Evolutionary conservation across 2,888 invertebrate genomes (phyloP).

Genomic region (Aproaerema taeniolella): DNA sequence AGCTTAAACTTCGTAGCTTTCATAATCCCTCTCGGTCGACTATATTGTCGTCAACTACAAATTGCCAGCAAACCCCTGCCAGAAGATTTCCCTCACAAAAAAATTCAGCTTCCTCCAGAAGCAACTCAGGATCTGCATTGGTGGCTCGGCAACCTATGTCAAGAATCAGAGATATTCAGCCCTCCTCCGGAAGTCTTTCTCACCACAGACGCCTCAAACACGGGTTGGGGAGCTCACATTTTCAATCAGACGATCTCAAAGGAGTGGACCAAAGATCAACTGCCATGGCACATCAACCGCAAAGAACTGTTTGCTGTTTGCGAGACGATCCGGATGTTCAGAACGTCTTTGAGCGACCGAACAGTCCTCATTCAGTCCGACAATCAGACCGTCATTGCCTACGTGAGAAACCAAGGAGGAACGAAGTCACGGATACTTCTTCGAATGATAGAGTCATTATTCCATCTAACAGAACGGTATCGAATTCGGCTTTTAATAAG

Average conservation of each 20-base stretch:
- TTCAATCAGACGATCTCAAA: slow-evolving; percentile 3
- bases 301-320: slow-evolving; percentile 9
- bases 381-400: slow-evolving; percentile 13
- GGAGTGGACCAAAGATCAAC: slow-evolving; percentile 4
- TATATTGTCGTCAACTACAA: slow-evolving; percentile 15
- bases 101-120: not conserved
- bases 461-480: not conserved
- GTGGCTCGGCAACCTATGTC: not conserved
- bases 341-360: not conserved
- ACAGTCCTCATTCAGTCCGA: slow-evolving; percentile 7
- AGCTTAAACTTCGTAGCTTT: slow-evolving; percentile 15
- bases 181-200: slow-evolving; percentile 1
- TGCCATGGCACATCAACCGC: slow-evolving; percentile 9
- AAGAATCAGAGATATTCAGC: not conserved
- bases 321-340: not conserved
- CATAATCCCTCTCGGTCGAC: slow-evolving; percentile 13
- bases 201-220: slow-evolving; percentile 3
- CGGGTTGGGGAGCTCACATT: slow-evolving; percentile 3
- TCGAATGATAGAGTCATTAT: not conserved
- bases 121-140: not conserved
- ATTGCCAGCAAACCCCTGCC: not conserved
- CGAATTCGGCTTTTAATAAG: not conserved
- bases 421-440: slow-evolving; percentile 3
- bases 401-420: slow-evolving; percentile 14
- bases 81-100: too few relatives aligned